A percentile compares a stretch with the other conserved stretches of the same genome.
These are phyloP conservation scores for Dasypogon diadema DNA, from an alignment of 2,888 invertebrate species.

Conservation along the genomic window DNA sequence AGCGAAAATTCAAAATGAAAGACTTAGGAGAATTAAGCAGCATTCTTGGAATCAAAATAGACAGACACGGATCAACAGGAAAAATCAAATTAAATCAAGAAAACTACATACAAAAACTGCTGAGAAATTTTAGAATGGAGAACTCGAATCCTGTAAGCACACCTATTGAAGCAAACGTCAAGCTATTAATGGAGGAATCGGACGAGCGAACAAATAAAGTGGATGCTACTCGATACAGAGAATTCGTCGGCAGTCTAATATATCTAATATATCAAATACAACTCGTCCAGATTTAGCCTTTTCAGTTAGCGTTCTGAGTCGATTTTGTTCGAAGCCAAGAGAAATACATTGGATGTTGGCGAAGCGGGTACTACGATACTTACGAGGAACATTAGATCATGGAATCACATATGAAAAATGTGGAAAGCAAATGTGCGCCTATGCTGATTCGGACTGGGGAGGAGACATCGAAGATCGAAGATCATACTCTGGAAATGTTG, in stretches of 20 bases:
- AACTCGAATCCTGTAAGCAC: not conserved
- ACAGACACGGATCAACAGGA: not conserved
- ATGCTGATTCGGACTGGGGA: constrained; percentile 50
- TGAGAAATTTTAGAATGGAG: not conserved
- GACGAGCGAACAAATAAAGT: not conserved
- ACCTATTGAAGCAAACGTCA: not conserved
- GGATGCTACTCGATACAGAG: not conserved
- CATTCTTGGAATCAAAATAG: constrained; percentile 50
- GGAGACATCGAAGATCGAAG: constrained; percentile 43
- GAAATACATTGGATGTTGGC: constrained; percentile 6
- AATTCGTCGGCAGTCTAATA: constrained; percentile 1
- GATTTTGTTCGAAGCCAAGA: constrained; percentile 38
- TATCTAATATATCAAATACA: constrained; percentile 10
- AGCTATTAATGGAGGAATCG: not conserved
- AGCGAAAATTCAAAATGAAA: constrained; percentile 49
- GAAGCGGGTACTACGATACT: not conserved
- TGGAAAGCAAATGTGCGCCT: not conserved
- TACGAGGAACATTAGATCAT: not conserved
- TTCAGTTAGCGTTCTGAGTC: constrained; percentile 15
- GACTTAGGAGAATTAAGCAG: constrained; percentile 39
- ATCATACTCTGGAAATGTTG: constrained; percentile 48
- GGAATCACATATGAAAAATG: not conserved
- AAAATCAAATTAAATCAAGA: constrained; percentile 44
- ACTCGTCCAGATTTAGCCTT: constrained; percentile 31
- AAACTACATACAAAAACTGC: not conserved